Percentiles rank a stretch among this genome's conserved stretches.
These are phyloP conservation scores for Ophion obscuratus DNA, from an alignment of 2,888 invertebrate species.

Conservation along the genomic window DNA sequence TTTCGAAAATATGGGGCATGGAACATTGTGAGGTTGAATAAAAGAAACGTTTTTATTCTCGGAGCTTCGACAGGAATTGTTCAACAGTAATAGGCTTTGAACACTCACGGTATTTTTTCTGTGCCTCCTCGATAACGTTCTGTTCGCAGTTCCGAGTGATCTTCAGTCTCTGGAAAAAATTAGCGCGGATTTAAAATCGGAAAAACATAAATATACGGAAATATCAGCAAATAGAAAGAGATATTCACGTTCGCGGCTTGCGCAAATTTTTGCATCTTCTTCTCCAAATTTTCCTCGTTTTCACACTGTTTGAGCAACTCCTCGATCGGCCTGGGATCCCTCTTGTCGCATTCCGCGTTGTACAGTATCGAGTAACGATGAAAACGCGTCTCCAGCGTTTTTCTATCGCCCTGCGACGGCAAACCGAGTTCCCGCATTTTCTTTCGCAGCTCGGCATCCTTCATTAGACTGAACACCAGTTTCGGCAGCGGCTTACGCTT, in stretches of 20 bases:
- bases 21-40: background rate
- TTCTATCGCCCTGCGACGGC: conserved; percentile 83
- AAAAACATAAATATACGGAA: background rate
- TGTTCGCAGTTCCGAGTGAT: conserved; percentile 81
- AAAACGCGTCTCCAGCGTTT: conserved; percentile 80
- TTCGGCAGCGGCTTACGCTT: conserved; percentile 84
- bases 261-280: conserved; percentile 71
- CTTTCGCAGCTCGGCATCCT: conserved; percentile 83
- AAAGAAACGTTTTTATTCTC: background rate
- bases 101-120: conserved; percentile 82
- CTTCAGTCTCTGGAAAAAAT: conserved; percentile 76
- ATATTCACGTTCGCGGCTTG: conserved; percentile 56
- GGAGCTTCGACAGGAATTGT: background rate
- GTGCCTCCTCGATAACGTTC: conserved; percentile 82
- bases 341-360: conserved; percentile 85
- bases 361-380: conserved; percentile 82
- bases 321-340: conserved; percentile 81
- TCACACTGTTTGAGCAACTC: conserved; percentile 83
- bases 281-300: conserved; percentile 82
- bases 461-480: conserved; percentile 84
- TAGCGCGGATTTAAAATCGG: background rate
- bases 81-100: conserved; percentile 2
- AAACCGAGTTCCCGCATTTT: conserved; percentile 84
- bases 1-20: too few relatives aligned
- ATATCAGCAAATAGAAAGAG: background rate